Base-by-base conservation (phyloP, 2,797 vertebrate species). In the Sebastes variabilis region DNA sequence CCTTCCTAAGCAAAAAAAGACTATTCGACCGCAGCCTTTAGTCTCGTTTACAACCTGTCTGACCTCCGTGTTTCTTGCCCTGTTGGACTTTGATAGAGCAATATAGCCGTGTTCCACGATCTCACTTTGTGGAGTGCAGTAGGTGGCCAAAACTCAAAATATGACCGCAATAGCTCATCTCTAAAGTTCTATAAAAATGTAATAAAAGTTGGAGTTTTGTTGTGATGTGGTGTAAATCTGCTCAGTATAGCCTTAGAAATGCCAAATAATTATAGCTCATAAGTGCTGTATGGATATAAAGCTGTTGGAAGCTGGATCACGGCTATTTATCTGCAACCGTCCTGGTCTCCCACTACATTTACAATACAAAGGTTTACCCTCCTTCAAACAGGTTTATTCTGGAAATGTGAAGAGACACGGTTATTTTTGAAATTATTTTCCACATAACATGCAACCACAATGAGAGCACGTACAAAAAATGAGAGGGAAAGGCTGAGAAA, bases 371-470 rank as follows among this genome's bases (percentile, higher is more conserved):
- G 22, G n/a, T 70, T 70, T 66, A 36, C 55, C 27, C 25, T 42
- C 42, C 12, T n/a, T 60, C n/a, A 67, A 11, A 60, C 2, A 4
- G 12, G 8, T 64, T 61, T 69, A 42, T 78, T 80, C 18, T 72
- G 32, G 67, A 66, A 77, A 68, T 25, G 24, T 62, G 68, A 72
- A 3, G 22, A 62, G 27, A 64, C 49, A 2, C 11, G 62, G 7
- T 62, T 64, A 58, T 72, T 59, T 72, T 58, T 64, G 1, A 20
- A 62, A 68, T 42, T 77, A 72, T 82, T 79, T 75, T 82, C 61
- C 36, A 22, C 29, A 30, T 56, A 46, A 49, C 66, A 64, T 56
- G 16, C 46, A 25, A 12, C 24, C 30, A 24, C 20, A 32, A 36
- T 77, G 18, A 25, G n/a, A 68, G 29, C 65, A 65, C 11, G 24